Base-by-base conservation (phyloP, 2,888 invertebrate genomes). In the Rhyacophila evoluta region DNA sequence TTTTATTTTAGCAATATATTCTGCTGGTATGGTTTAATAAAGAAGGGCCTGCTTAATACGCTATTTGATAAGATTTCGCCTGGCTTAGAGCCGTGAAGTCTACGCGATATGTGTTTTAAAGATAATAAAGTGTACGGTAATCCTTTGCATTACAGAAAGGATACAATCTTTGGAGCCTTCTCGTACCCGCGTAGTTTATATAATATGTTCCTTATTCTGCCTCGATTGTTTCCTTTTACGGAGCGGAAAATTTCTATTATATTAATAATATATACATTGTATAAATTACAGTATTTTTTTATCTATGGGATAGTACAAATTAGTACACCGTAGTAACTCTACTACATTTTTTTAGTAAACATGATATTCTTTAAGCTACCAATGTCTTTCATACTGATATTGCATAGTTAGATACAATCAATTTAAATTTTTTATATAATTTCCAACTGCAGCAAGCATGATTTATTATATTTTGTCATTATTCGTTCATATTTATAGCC, bases 71-170 rank as follows among this genome's bases (percentile, higher is more conserved):
- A 33, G 29, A 55, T 19, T 55, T 19, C 55, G 19, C 19, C 19
- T 19, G 55, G 55, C 55, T 55, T 19, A 55, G 8, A 19, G 19
- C 25, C 5, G 55, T 55, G 55, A 55, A 55, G 55, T 55, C 8
- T 55, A 55, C 55, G 55, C 55, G 55, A 55, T 55, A 55, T 19
- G 55, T 55, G 55, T 55, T 55, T 55, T 55, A 55, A 55, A 55
- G 55, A 55, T 55, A 55, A 55, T 55, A 55, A 25, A 55, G 19
- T 55, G 55, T 55, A 55, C 55, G 55, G 15, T 19, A 55, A 55
- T 55, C 55, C 55, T 55, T 55, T 55, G 25, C 19, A 25, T 10
- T 25, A 55, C 55, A 55, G 55, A 55, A 25, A 55, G 25, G 55
- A 12, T 55, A 55, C 19, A 55, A 25, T 55, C 55, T 55, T 55